phyloP scores from a whole-genome alignment of 2,113 vertebrate species.

The Excalfactoria chinensis region DNA sequence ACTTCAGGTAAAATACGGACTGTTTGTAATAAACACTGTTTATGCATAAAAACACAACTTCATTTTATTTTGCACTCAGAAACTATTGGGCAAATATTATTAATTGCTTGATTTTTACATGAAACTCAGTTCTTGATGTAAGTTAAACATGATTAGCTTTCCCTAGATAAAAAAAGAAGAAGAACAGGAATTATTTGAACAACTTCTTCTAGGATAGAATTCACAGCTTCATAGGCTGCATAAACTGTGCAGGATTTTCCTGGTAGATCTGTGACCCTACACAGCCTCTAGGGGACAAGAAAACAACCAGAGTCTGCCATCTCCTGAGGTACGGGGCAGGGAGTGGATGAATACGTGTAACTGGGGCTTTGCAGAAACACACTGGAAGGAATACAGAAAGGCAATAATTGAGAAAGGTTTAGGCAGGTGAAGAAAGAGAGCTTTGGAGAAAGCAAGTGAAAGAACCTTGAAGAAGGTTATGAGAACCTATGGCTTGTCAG shows the following conservation, averaged over 20 bases:
- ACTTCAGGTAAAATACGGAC: slow-evolving; percentile 18
- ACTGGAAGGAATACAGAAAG: not conserved
- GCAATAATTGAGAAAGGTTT: not conserved
- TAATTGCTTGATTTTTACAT: slow-evolving; percentile 29
- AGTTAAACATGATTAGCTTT: slow-evolving; percentile 25
- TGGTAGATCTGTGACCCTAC: not conserved
- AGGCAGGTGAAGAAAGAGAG: not conserved
- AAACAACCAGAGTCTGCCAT: not conserved
- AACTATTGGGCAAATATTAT: slow-evolving; percentile 6
- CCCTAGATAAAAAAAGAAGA: not conserved
- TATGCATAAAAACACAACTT: slow-evolving; percentile 14
- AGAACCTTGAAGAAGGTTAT: not conserved
- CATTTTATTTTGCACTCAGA: slow-evolving; percentile 7
- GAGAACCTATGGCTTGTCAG: not conserved
- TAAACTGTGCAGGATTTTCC: not conserved
- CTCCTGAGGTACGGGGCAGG: not conserved
- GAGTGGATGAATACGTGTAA: not conserved
- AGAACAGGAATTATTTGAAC: not conserved
- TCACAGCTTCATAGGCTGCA: not conserved
- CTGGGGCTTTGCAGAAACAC: not conserved
- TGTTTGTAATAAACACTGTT: slow-evolving; percentile 14
- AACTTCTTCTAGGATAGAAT: slow-evolving; percentile 8
- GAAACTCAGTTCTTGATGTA: not conserved
- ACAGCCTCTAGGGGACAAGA: not conserved
- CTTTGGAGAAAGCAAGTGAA: not conserved